Evolutionary conservation across 2,113 vertebrate species (phyloP).

Genomic region (Noctilio leporinus): DNA sequence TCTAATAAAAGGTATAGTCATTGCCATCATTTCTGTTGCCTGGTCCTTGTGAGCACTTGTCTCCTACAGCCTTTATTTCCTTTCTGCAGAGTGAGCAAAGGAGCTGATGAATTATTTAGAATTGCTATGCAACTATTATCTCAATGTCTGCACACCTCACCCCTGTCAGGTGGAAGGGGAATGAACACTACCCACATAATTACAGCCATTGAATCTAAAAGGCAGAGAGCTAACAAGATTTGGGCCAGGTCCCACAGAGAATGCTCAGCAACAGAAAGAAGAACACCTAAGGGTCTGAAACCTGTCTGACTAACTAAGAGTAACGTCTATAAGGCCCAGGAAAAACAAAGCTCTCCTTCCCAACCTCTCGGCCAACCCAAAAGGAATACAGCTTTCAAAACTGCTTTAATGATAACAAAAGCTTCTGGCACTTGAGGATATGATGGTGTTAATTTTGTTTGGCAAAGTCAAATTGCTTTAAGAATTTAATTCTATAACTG

Average conservation of each 20-base stretch:
- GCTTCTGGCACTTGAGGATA: constrained; percentile 24
- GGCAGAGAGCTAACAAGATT: background rate
- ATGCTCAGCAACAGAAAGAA: background rate
- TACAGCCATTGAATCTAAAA: constrained; percentile 30
- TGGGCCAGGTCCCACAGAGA: constrained; percentile 5
- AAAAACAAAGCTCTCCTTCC: constrained; percentile 27
- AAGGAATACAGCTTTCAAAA: constrained; percentile 20
- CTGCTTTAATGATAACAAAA: constrained; percentile 33
- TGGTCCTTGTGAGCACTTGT: constrained; percentile 18
- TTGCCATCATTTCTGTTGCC: constrained; percentile 35
- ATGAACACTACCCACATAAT: constrained; percentile 28
- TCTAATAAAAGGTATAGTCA: constrained; percentile 42
- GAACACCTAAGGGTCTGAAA: constrained; percentile 16
- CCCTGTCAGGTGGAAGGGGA: constrained; percentile 5
- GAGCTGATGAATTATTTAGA: constrained; percentile 58
- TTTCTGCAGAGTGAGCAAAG: background rate
- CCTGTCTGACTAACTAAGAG: background rate
- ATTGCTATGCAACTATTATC: constrained; percentile 15
- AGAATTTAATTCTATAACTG: constrained; percentile 47
- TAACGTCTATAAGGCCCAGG: background rate
- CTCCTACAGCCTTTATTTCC: constrained; percentile 34
- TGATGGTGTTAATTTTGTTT: constrained; percentile 44
- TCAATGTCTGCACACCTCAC: constrained; percentile 48
- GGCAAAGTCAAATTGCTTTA: constrained; percentile 43
- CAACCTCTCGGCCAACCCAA: background rate